These are phyloP conservation scores for Chionomys nivalis DNA, from an alignment of 2,113 vertebrate species.

Conservation along the genomic window DNA sequence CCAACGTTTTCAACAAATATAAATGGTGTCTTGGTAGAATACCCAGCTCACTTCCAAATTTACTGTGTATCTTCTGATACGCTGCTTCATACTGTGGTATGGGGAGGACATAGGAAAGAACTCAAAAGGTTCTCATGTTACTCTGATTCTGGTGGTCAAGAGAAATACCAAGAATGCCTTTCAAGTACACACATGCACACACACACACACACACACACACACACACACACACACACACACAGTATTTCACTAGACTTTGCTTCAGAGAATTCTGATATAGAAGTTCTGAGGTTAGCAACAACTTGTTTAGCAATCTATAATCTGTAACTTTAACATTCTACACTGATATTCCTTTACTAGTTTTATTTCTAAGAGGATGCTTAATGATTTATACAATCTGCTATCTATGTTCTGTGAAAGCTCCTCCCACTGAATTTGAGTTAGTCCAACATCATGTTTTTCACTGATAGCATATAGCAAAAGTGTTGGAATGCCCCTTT, in stretches of 20 bases:
- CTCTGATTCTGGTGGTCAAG: background rate
- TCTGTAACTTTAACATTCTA: background rate
- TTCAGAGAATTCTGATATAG: background rate
- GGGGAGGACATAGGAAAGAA: background rate
- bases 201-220: background rate
- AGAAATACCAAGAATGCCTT: slow-evolving; percentile 1
- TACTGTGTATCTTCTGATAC: background rate
- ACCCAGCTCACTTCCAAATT: background rate
- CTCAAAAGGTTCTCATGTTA: background rate
- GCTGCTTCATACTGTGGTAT: background rate
- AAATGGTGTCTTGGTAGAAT: background rate
- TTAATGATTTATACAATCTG: background rate
- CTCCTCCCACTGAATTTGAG: background rate
- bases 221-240: background rate
- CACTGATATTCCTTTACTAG: background rate
- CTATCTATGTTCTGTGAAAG: background rate
- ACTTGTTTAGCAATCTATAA: background rate
- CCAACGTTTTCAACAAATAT: background rate
- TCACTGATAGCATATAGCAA: background rate
- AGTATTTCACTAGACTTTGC: background rate
- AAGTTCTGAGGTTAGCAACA: background rate
- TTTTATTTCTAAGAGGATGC: background rate
- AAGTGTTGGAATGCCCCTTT: background rate
- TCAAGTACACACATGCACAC: background rate
- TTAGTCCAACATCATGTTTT: background rate